phyloP scores from a whole-genome alignment of 2,113 vertebrate genomes.

The Corapipo altera region DNA sequence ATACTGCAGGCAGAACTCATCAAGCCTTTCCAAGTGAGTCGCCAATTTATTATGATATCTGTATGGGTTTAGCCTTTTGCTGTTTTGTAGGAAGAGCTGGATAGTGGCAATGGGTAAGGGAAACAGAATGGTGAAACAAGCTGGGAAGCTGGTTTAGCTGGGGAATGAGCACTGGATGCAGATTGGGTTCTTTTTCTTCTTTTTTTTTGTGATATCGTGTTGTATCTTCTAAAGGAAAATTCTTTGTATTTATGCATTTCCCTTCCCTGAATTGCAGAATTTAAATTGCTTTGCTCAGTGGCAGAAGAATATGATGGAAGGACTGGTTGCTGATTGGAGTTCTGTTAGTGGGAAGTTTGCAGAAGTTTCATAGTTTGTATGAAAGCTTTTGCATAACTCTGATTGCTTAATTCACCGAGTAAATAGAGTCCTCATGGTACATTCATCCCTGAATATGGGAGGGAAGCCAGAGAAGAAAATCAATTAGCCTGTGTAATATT shows the following conservation, averaged over 20 bases:
- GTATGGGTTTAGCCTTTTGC: background rate
- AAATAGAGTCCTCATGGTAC: constrained; percentile 34
- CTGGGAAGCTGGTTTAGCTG: background rate
- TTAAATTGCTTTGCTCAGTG: background rate
- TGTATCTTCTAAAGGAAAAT: background rate
- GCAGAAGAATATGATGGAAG: background rate
- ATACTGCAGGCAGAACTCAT: constrained; percentile 74
- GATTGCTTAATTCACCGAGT: constrained; percentile 58
- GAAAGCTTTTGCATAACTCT: background rate
- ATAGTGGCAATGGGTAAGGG: background rate
- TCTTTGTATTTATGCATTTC: background rate
- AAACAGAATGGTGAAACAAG: background rate
- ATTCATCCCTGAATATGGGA: background rate
- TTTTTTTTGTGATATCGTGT: background rate
- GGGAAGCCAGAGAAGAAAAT: background rate
- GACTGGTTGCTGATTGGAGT: background rate
- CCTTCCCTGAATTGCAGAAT: background rate
- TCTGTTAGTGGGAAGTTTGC: constrained; percentile 5
- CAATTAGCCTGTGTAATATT: background rate
- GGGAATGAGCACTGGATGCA: background rate
- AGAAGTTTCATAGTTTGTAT: constrained; percentile 5
- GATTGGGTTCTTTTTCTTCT: background rate
- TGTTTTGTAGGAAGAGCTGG: background rate
- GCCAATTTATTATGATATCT: background rate
- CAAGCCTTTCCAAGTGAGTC: constrained; percentile 81